Evolutionary conservation across 2,888 invertebrate genomes (phyloP).

Genomic region (Branchinecta sandiegonensis): DNA sequence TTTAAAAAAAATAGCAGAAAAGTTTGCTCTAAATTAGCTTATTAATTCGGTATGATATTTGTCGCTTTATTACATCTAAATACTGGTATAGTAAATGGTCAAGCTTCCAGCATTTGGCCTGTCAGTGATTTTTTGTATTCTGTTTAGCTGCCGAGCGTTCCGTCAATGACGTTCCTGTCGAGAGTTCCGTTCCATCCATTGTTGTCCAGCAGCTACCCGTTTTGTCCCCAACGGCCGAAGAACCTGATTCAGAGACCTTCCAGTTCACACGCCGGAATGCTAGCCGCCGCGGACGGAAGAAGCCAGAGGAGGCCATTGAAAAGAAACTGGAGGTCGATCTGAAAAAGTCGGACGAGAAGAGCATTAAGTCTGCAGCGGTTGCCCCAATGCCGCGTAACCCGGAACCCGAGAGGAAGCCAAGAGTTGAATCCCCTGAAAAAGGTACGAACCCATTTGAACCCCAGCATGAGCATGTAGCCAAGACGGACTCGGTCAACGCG

Average conservation of each 20-base stretch:
- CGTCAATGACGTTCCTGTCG: neutral
- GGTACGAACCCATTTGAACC: neutral
- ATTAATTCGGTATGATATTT: no score
- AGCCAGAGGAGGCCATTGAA: slow-evolving; percentile 3
- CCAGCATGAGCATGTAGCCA: slow-evolving; percentile 8
- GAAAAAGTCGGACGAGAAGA: neutral
- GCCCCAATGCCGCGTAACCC: slow-evolving; percentile 13
- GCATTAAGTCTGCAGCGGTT: neutral
- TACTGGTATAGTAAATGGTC: no score
- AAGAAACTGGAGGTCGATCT: no score
- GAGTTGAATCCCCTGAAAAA: neutral
- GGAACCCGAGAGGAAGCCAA: neutral
- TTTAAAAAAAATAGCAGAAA: no score
- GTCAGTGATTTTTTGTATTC: neutral
- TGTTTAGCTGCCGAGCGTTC: slow-evolving; percentile 10
- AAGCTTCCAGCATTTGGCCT: no score
- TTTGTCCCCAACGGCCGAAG: neutral
- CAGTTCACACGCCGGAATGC: slow-evolving; percentile 1
- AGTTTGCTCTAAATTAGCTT: no score
- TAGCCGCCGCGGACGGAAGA: slow-evolving; percentile 12
- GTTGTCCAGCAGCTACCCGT: neutral
- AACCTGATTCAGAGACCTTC: neutral
- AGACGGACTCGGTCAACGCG: no score
- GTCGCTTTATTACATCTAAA: no score
- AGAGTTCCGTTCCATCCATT: neutral